Base-by-base conservation (phyloP, 2,113 vertebrate genomes). In the Otus sunia region DNA sequence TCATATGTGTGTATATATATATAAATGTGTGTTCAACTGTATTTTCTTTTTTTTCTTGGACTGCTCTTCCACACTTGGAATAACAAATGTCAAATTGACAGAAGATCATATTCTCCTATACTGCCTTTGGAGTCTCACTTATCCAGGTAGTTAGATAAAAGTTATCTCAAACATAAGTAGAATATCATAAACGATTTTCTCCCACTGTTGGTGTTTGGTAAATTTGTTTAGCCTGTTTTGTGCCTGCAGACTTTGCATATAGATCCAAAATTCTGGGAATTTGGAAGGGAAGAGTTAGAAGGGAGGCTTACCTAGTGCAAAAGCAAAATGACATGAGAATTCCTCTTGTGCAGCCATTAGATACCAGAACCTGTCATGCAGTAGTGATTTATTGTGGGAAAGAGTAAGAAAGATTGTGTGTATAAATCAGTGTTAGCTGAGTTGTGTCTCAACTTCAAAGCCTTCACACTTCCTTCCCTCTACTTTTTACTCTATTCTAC, bases 371-470 rank as follows among this genome's bases (percentile, higher is more conserved):
- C 27, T 92, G 80, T 91, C 5, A 1, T 55, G 58, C 45, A 79
- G 53, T 59, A 75, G 53, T 73, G 69, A 95, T 96, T 95, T 76
- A 95, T 82, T 82, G 84, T 92, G 92, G 96, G 92, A 96, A 97
- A 76, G 67, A 94, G 49, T 78, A 64, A 93, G 52, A 92, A 91
- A 92, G 71, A 86, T 71, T 8, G 7, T 87, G 81, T 94, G 50
- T 90, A 76, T 96, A 97, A 94, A 90, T 92, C 73, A 96, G 50
- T 26, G 62, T 82, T 91, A 76, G 73, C 58, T 69, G 74, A 94
- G 69, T 36, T 82, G 86, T 82, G 66, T 32, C 53, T 91, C 80
- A 71, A 1, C 91, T 95, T 96, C 96, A 97, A 97, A 97, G 92
- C 41, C 29, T 92, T 90, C 75, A 86, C 62, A 71, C 55, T 95